Percentiles rank a stretch among this genome's conserved stretches.
phyloP scores from a whole-genome alignment of 2,797 vertebrate species.

The Streptopelia turtur region DNA sequence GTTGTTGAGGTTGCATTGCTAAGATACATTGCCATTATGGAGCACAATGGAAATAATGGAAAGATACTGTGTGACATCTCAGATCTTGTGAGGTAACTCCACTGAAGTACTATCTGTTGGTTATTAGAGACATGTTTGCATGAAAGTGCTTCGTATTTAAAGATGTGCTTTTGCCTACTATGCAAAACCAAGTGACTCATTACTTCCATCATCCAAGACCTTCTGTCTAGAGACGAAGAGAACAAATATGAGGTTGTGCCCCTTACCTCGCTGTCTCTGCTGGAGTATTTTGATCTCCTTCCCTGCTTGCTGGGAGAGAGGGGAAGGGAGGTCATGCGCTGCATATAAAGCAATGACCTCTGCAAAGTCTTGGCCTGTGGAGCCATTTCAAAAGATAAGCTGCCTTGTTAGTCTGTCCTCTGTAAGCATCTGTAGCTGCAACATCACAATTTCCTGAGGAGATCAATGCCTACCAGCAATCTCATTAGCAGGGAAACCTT shows the following conservation, averaged over 20 bases:
- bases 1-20: neutral
- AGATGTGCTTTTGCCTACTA: neutral
- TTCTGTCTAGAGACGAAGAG: neutral
- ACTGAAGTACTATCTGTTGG: neutral
- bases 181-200: neutral
- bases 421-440: constrained; percentile 4
- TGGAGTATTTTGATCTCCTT: constrained; percentile 12
- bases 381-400: constrained; percentile 26
- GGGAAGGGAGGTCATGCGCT: neutral
- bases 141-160: neutral
- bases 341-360: constrained; percentile 23
- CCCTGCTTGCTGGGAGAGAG: neutral
- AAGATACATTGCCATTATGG: neutral
- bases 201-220: neutral
- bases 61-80: neutral
- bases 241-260: neutral
- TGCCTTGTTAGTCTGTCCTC: constrained; percentile 16
- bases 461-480: constrained; percentile 42
- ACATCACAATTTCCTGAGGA: constrained; percentile 19
- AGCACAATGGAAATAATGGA: neutral
- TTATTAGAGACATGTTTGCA: rapidly evolving
- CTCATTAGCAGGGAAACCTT: constrained; percentile 51
- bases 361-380: neutral
- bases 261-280: neutral
- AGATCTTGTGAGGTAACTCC: neutral